Percentiles rank a stretch among this genome's conserved stretches.
These are phyloP conservation scores for Lophius piscatorius DNA, from an alignment of 2,113 vertebrate species.

Conservation along the genomic window DNA sequence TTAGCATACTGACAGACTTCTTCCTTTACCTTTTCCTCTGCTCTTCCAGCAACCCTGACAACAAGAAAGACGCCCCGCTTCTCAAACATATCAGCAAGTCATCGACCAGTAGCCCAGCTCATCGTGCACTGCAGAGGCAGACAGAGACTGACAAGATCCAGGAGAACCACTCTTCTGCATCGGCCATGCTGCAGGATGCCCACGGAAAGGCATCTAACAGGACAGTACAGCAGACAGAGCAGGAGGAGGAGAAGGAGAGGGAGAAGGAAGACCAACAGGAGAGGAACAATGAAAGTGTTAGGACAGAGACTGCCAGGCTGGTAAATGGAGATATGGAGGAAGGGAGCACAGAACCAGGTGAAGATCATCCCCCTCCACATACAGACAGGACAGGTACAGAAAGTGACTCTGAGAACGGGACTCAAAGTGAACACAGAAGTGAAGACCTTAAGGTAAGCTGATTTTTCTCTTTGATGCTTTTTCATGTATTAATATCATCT, in stretches of 20 bases:
- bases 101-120: slow-evolving; percentile 66
- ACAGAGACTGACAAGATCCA: slow-evolving; percentile 36
- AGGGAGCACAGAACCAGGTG: slow-evolving; percentile 27
- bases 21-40: slow-evolving; percentile 47
- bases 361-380: slow-evolving; percentile 27
- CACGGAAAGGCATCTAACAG: slow-evolving; percentile 65
- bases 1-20: slow-evolving; percentile 36
- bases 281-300: slow-evolving; percentile 9
- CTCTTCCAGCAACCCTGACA: slow-evolving; percentile 66
- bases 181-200: slow-evolving; percentile 53
- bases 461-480: neutral
- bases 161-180: slow-evolving; percentile 29
- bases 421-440: slow-evolving; percentile 24
- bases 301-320: slow-evolving; percentile 43
- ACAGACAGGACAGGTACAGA: slow-evolving; percentile 30
- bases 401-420: slow-evolving; percentile 14
- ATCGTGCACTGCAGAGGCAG: slow-evolving; percentile 40
- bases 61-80: slow-evolving; percentile 65
- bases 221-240: slow-evolving; percentile 70
- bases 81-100: slow-evolving; percentile 68
- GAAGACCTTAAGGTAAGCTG: slow-evolving; percentile 65
- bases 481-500: neutral
- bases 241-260: slow-evolving; percentile 10
- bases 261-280: slow-evolving; percentile 27
- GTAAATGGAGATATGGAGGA: slow-evolving; percentile 74